A percentile compares a stretch with the other conserved stretches of the same genome.
These are phyloP conservation scores for Pongo pygmaeus DNA, from an alignment of 2,113 vertebrate species.

Conservation along the genomic window DNA sequence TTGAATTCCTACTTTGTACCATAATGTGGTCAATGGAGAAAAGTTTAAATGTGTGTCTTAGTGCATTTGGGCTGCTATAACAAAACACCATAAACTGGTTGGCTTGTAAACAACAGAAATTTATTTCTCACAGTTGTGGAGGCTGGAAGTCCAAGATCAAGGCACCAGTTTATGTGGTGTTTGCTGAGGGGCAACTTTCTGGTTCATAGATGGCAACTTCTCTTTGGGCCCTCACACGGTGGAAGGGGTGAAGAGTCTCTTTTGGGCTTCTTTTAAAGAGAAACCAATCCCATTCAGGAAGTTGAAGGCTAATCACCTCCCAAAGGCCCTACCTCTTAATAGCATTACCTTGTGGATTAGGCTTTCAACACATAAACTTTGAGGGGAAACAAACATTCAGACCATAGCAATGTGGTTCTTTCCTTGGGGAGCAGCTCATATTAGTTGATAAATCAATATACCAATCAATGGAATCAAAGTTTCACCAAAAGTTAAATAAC, in stretches of 20 bases:
- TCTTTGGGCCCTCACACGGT: neutral
- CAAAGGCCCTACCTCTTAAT: too few species aligned
- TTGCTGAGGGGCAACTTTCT: neutral
- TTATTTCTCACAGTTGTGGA: neutral
- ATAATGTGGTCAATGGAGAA: neutral
- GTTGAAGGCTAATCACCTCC: neutral
- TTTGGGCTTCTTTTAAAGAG: neutral
- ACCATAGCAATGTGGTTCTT: neutral
- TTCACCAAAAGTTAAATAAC: neutral
- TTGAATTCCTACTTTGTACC: neutral
- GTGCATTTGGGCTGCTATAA: neutral
- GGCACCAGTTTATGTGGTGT: neutral
- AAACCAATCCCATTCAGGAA: neutral
- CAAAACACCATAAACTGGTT: neutral
- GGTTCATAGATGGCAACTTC: neutral
- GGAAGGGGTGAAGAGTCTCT: neutral
- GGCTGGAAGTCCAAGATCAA: neutral
- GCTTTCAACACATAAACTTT: neutral
- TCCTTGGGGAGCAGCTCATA: neutral
- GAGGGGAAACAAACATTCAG: neutral
- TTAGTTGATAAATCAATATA: neutral
- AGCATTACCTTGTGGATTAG: neutral
- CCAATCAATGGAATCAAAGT: neutral
- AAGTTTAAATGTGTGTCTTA: neutral
- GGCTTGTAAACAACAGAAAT: neutral